Conservation (phyloP, 2,113 vertebrate genomes). For the Microtus pennsylvanicus region DNA sequence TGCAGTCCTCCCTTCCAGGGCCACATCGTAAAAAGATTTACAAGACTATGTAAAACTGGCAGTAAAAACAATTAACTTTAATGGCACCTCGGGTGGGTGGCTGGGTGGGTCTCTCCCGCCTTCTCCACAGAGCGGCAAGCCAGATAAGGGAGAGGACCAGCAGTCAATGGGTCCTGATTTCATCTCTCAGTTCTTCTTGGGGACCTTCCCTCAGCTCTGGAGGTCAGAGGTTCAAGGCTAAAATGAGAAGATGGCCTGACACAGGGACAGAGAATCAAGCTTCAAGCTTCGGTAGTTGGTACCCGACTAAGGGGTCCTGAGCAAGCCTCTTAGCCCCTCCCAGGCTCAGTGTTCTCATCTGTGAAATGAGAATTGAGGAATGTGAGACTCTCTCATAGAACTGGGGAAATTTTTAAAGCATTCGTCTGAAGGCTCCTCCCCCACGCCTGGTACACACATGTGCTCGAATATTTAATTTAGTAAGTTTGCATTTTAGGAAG, state of each 20-base stretch:
- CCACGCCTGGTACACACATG: not conserved
- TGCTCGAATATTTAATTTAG: not conserved
- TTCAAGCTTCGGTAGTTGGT: not conserved
- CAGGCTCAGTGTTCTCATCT: not conserved
- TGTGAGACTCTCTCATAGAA: not conserved
- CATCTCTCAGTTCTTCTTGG: not conserved
- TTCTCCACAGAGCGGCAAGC: not conserved
- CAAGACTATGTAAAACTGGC: constrained; percentile 87
- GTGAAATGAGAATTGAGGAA: not conserved
- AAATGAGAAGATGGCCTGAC: not conserved
- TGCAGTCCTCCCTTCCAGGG: constrained; percentile 72
- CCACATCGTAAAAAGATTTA: constrained; percentile 87
- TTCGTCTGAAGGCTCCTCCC: not conserved
- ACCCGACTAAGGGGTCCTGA: not conserved
- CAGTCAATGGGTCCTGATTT: too few relatives aligned
- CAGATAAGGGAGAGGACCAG: constrained; percentile 11
- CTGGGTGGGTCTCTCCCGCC: not conserved
- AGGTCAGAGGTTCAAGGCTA: constrained; percentile 38
- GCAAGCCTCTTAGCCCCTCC: too few relatives aligned
- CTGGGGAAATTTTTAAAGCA: not conserved
- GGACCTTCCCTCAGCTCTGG: too few relatives aligned
- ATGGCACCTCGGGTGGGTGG: constrained; percentile 83
- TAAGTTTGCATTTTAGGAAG: not conserved
- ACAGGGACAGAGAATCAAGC: not conserved
- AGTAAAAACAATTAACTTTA: constrained; percentile 90